These are phyloP conservation scores for Aricia agestis DNA, from an alignment of 1,140 invertebrate genomes.

Conservation along the genomic window DNA sequence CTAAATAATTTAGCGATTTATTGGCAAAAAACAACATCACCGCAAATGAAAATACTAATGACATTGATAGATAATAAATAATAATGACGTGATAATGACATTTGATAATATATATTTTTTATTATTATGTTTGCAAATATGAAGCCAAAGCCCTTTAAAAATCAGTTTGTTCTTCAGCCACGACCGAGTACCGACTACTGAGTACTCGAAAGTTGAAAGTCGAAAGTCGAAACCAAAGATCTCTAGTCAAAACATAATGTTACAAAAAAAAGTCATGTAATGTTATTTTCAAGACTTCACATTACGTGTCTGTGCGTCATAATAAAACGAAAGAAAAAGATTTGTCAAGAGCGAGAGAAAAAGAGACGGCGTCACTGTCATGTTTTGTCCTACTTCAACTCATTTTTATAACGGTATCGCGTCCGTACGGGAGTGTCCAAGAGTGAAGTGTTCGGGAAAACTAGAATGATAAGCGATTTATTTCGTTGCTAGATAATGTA, in stretches of 20 bases:
- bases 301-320: no score
- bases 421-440: slow-evolving; percentile 67
- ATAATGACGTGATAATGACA: no score
- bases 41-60: neutral
- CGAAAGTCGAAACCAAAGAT: no score
- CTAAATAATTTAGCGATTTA: neutral
- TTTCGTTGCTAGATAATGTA: slow-evolving; percentile 67
- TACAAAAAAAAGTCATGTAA: no score
- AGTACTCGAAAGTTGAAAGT: no score
- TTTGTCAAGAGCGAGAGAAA: slow-evolving; percentile 2
- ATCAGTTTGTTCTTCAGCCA: no score
- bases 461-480: slow-evolving; percentile 70
- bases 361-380: slow-evolving; percentile 32
- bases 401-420: slow-evolving; percentile 71
- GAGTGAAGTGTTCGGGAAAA: slow-evolving; percentile 48
- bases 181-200: no score
- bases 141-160: no score
- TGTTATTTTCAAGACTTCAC: no score
- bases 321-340: no score
- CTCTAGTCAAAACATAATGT: no score
- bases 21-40: neutral
- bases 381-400: slow-evolving; percentile 23
- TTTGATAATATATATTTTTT: neutral
- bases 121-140: no score
- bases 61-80: neutral